Evolutionary conservation across 2,888 invertebrate genomes (phyloP), one percentile per base, ranked within the genome.

Genomic region (Dasysyrphus albostriatus): DNA sequence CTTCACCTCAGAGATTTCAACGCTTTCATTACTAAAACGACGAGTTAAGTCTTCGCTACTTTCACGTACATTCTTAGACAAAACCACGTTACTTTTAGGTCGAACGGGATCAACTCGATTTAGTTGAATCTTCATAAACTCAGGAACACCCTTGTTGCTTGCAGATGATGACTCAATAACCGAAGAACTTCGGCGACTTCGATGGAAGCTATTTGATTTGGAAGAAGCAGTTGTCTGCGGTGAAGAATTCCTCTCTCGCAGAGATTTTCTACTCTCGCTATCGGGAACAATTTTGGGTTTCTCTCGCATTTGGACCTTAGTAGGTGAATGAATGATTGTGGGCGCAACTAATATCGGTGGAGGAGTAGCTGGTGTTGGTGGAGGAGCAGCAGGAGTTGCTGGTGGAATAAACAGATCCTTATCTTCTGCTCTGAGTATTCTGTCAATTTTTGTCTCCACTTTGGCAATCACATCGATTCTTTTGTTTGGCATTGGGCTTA

Each of bases 61-160:
- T 51, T 90, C 89, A 14, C 91, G 91, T 4, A 90, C 91, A 88
- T 94, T 95, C 83, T 95, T 95, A 32, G 95, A 94, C 88, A 96
- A 92, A 69, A 96, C 95, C 42, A 96, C 93, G 90, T 95, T 95
- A 42, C 94, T 94, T 10, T 94, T 90, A 0, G 95, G 94, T 1
- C 93, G 93, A 89, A 94, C 94, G 10, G 93, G 93, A 89, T 96
- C 96, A 7, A 96, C 95, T 90, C 95, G 95, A 90, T 96, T 95
- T 59, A 96, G 90, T 91, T 96, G 96, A 77, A 95, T 95, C 89
- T 95, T 95, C 85, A 96, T 92, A 90, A 96, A 96, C 91, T 96
- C 96, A 0, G 96, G 95, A 14, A 95, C 93, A 56, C 93, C 80
- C n/a, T 56, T 85, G 37, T 9, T 39, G 37, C 7, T 79, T 12